Base-by-base conservation (phyloP, 2,113 vertebrate genomes). In the Ammodytes dubius region DNA sequence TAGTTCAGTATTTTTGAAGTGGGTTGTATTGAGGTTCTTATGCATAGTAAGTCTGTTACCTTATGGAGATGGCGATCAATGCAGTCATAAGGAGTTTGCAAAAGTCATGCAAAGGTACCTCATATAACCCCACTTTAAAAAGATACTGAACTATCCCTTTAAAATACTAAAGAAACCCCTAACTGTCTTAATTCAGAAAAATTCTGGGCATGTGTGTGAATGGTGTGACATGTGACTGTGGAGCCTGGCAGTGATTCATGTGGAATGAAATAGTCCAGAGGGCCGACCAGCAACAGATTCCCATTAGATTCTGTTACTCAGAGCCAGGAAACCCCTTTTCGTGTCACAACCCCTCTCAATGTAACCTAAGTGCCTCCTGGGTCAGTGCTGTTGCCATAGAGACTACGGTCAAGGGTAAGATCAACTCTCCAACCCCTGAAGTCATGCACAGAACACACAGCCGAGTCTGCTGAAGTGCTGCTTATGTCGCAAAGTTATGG, bases 371-470 rank as follows among this genome's bases (percentile, higher is more conserved):
- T 58, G 74, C 88, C 82, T 87, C 76, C 70, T 59, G 70, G 85
- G 86, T 92, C 87, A 86, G 47, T n/a, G 80, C 68, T 70, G 82
- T 87, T 90, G 70, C 81, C 47, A 88, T 86, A 63, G 90, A 80
- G 78, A 93, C 79, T 10, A 72, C 8, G 52, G 76, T 70, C 40
- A 73, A 74, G 75, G 49, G 58, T 58, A 81, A 54, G 74, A 72
- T 45, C 43, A 27, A 8, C 60, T 70, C 40, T 74, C 3, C 9
- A 19, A 59, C 68, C 82, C 69, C 43, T 9, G 10, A 46, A 74
- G 56, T 83, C 64, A 72, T 27, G 71, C 37, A 79, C 66, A 66
- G 74, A 68, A 50, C 63, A 71, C n/a, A 70, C 47, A 75, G 63
- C 68, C 42, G 70, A 83, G 54, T 50, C 68, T 39, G 35, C 12